Conservation (phyloP, 2,888 invertebrate species). For the Lasioglossum malachurum region DNA sequence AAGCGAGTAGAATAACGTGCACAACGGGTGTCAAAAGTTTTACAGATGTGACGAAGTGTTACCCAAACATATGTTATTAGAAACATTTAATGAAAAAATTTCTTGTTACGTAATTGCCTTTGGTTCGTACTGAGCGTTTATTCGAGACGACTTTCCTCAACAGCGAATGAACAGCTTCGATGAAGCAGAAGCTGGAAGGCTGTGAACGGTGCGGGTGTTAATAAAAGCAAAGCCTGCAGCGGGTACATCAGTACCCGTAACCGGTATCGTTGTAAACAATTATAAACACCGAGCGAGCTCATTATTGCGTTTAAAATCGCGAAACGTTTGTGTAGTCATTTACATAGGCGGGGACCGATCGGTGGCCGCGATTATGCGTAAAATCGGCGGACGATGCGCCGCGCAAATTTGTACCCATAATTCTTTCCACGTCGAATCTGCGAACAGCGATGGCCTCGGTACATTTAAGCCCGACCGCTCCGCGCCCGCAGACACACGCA, state of each 20-base stretch:
- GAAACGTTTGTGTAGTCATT: constrained; percentile 56
- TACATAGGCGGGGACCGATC: constrained; percentile 55
- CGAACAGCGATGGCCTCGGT: constrained; percentile 57
- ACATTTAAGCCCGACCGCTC: constrained; percentile 61
- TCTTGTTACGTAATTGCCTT: too few species aligned
- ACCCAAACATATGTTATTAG: too few species aligned
- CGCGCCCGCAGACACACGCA: constrained; percentile 59
- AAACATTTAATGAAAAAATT: too few species aligned
- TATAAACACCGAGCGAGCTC: constrained; percentile 52
- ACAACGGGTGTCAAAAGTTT: not conserved
- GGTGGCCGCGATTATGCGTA: constrained; percentile 58
- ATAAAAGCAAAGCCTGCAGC: constrained; percentile 37
- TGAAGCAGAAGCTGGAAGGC: not conserved
- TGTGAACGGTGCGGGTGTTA: constrained; percentile 30
- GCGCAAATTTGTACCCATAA: constrained; percentile 72
- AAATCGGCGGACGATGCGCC: constrained; percentile 55
- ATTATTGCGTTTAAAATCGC: constrained; percentile 58
- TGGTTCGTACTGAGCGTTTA: not conserved
- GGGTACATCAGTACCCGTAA: constrained; percentile 44
- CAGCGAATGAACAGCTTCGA: not conserved
- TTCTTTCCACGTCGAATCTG: constrained; percentile 69
- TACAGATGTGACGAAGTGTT: too few species aligned
- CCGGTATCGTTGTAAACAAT: constrained; percentile 57
- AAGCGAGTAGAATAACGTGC: not conserved
- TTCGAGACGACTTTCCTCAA: not conserved